These are phyloP conservation scores for Apomyelois bistriatella DNA, from an alignment of 2,888 invertebrate species.

Conservation along the genomic window DNA sequence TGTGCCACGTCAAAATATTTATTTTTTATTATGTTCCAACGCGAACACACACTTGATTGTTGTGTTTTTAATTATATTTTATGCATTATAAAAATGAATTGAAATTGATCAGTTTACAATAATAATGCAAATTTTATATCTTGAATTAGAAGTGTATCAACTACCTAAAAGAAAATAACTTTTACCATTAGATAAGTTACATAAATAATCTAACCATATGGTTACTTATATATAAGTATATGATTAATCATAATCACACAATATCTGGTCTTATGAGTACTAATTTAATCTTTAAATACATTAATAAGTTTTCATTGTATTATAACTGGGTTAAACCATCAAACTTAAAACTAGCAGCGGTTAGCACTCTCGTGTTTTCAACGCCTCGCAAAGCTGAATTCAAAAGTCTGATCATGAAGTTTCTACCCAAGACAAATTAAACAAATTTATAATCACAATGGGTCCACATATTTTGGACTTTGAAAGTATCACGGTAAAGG, in stretches of 20 bases:
- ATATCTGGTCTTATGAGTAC: too few relatives aligned
- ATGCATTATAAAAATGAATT: too few relatives aligned
- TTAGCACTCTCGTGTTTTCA: conserved; percentile 4
- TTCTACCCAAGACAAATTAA: conserved; percentile 15
- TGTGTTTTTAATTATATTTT: too few relatives aligned
- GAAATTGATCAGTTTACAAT: too few relatives aligned
- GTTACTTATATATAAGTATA: too few relatives aligned
- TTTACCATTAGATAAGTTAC: too few relatives aligned
- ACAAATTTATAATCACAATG: conserved; percentile 14
- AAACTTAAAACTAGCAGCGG: conserved; percentile 12
- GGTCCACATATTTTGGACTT: conserved; percentile 17
- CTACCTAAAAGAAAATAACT: too few relatives aligned
- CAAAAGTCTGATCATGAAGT: conserved; percentile 15
- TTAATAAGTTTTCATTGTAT: background rate
- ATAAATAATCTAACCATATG: too few relatives aligned
- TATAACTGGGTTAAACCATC: conserved; percentile 10
- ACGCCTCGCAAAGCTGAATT: conserved; percentile 15
- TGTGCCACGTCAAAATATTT: conserved; percentile 15
- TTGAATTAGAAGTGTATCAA: too few relatives aligned
- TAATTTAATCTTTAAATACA: background rate
- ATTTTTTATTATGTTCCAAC: background rate
- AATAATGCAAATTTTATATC: too few relatives aligned
- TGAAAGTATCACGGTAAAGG: conserved; percentile 16
- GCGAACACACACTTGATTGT: too few relatives aligned
- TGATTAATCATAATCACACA: too few relatives aligned